A percentile compares a stretch with the other conserved stretches of the same genome.
These are phyloP conservation scores for Centrocercus urophasianus DNA, from an alignment of 2,113 vertebrate species.

Conservation along the genomic window DNA sequence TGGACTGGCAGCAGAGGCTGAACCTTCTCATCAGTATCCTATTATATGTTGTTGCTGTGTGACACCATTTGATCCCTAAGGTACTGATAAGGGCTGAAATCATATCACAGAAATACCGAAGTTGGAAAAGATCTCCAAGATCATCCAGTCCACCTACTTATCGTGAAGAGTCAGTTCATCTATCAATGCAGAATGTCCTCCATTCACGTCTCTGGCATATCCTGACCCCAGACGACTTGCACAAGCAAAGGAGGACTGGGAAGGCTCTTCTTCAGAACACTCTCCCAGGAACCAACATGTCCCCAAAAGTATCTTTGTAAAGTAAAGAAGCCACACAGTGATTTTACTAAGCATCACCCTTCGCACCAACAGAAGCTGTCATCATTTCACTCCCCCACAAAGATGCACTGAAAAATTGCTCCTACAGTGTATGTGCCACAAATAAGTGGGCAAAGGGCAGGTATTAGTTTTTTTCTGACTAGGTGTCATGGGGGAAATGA, in stretches of 20 bases:
- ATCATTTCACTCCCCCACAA: neutral
- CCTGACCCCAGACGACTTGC: neutral
- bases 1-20: no score
- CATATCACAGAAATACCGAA: neutral
- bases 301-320: neutral
- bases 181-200: accelerated
- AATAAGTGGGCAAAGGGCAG: neutral
- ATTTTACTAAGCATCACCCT: neutral
- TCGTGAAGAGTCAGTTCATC: no score
- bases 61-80: neutral
- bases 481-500: neutral
- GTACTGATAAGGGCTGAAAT: neutral
- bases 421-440: neutral
- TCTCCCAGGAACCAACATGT: neutral
- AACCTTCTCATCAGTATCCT: no score
- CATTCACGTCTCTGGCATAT: accelerated
- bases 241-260: neutral
- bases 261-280: neutral
- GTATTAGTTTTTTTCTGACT: neutral
- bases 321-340: neutral
- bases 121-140: no score
- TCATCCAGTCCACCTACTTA: no score
- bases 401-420: neutral
- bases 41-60: no score
- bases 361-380: neutral